Conservation (phyloP, 2,888 invertebrate species). For the Phlogophora meticulosa region DNA sequence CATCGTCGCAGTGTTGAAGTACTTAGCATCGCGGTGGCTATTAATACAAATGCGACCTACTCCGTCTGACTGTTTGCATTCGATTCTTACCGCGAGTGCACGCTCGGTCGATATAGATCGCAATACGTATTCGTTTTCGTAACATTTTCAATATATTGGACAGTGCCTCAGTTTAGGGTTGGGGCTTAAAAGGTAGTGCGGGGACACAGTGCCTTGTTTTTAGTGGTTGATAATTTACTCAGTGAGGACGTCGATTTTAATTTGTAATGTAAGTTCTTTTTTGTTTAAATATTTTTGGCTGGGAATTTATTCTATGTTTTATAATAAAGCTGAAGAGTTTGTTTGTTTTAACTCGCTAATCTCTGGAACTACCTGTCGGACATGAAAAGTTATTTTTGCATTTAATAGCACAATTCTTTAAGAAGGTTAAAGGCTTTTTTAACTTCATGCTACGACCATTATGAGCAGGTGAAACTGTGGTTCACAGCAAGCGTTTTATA, state of each 20-base stretch:
- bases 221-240: conserved; percentile 67
- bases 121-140: conserved; percentile 53
- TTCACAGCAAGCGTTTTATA: no score
- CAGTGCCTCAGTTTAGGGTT: conserved; percentile 63
- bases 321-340: no score
- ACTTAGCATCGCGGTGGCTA: conserved; percentile 74
- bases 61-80: conserved; percentile 77
- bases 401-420: no score
- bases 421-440: no score
- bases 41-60: conserved; percentile 83
- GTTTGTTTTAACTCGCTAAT: neutral
- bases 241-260: conserved; percentile 65
- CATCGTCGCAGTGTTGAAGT: conserved; percentile 65
- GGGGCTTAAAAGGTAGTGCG: conserved; percentile 48
- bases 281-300: conserved; percentile 31
- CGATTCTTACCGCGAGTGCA: conserved; percentile 74
- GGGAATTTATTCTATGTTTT: rapidly evolving
- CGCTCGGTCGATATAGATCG: conserved; percentile 69
- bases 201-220: conserved; percentile 65
- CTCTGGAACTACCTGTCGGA: no score
- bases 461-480: no score
- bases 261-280: conserved; percentile 62
- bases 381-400: no score
- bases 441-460: no score
- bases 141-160: conserved; percentile 37